These are phyloP conservation scores for Entomyzon cyanotis DNA, from an alignment of 2,113 vertebrate species.

Conservation along the genomic window DNA sequence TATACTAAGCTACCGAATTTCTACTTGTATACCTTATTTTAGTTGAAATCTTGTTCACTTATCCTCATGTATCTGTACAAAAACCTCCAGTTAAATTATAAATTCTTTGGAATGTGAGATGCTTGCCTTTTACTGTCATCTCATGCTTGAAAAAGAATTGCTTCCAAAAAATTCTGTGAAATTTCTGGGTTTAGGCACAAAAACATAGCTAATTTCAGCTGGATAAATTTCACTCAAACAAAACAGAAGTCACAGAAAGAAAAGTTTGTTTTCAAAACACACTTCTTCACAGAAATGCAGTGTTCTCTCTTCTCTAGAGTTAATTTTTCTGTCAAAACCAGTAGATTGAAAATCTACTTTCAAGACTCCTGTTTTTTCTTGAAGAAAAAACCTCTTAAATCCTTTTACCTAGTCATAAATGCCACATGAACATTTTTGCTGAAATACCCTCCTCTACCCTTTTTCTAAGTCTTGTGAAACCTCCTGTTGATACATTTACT, in stretches of 20 bases:
- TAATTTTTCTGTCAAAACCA: background rate
- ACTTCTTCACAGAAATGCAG: background rate
- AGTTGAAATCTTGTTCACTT: background rate
- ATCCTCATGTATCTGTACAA: background rate
- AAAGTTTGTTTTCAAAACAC: constrained; percentile 11
- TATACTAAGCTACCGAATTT: background rate
- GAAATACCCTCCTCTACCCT: background rate
- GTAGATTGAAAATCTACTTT: background rate
- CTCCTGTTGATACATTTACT: background rate
- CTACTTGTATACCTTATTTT: background rate
- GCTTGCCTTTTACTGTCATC: constrained; percentile 25
- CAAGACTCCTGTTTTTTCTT: background rate
- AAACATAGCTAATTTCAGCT: constrained; percentile 22
- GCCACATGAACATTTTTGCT: background rate
- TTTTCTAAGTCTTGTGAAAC: background rate
- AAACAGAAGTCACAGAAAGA: background rate
- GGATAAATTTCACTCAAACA: constrained; percentile 1
- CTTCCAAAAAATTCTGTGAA: constrained; percentile 50
- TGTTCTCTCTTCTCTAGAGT: background rate
- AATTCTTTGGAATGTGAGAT: constrained; percentile 5
- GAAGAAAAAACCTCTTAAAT: background rate
- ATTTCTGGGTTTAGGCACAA: constrained; percentile 28
- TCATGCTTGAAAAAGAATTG: background rate
- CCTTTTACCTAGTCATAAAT: background rate
- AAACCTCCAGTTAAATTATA: background rate